These are phyloP conservation scores for Hyles euphorbiae DNA, from an alignment of 1,140 invertebrate genomes.

Conservation along the genomic window DNA sequence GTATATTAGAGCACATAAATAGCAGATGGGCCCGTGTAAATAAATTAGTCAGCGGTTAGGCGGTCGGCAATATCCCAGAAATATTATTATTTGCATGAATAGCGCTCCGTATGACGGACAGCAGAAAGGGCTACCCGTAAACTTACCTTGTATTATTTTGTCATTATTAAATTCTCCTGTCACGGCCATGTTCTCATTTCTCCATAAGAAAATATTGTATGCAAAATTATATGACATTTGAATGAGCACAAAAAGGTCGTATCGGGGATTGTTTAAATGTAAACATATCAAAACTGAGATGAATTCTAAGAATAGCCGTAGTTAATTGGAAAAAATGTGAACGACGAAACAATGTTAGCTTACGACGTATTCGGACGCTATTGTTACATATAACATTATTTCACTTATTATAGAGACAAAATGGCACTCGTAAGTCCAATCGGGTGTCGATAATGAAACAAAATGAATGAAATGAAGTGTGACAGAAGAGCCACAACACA, in stretches of 20 bases:
- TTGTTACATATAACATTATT: no score
- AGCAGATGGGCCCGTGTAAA: slow-evolving; percentile 19
- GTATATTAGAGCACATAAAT: background rate
- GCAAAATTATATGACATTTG: slow-evolving; percentile 75
- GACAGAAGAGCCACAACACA: slow-evolving; percentile 47
- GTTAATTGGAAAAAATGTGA: slow-evolving; percentile 1
- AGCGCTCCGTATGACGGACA: slow-evolving; percentile 70
- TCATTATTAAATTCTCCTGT: slow-evolving; percentile 75
- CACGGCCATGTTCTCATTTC: slow-evolving; percentile 63
- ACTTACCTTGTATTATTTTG: slow-evolving; percentile 74
- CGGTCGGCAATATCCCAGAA: slow-evolving; percentile 68
- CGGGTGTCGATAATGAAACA: slow-evolving; percentile 26
- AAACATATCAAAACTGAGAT: background rate
- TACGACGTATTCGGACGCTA: no score
- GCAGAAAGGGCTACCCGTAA: slow-evolving; percentile 70
- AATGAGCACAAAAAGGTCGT: slow-evolving; percentile 65
- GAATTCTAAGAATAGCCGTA: background rate
- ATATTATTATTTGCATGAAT: slow-evolving; percentile 68
- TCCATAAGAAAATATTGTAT: slow-evolving; percentile 71
- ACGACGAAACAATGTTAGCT: background rate
- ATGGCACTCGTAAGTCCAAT: background rate
- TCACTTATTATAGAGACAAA: background rate
- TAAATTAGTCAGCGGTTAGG: slow-evolving; percentile 71
- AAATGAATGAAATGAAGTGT: slow-evolving; percentile 59
- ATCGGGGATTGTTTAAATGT: slow-evolving; percentile 43